These are phyloP conservation scores for Ceratosolen solmsi DNA, from an alignment of 1,140 invertebrate genomes.

Conservation along the genomic window DNA sequence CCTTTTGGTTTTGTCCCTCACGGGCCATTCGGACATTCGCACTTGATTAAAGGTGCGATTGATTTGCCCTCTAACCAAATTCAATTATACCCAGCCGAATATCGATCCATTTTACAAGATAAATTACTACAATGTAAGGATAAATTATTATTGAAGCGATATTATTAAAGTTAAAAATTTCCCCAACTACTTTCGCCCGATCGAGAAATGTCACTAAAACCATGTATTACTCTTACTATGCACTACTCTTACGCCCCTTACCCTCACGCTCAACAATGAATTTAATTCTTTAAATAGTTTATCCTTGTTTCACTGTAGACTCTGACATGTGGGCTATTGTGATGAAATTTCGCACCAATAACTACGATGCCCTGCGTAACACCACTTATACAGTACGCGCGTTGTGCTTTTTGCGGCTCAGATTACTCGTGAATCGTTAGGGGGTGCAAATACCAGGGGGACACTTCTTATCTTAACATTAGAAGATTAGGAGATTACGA, in stretches of 20 bases:
- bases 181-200: background rate
- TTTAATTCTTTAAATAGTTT: conserved; percentile 21
- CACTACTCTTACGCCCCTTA: background rate
- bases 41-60: too few species aligned
- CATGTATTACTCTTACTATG: too few species aligned
- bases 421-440: conserved; percentile 72
- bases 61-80: background rate
- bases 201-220: background rate
- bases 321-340: conserved; percentile 36
- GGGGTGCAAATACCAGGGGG: conserved; percentile 53
- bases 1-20: too few species aligned
- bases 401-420: conserved; percentile 72
- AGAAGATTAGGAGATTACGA: conserved; percentile 64
- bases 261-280: background rate
- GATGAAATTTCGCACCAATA: conserved; percentile 21
- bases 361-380: conserved; percentile 55
- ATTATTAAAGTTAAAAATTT: background rate
- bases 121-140: background rate
- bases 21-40: too few species aligned
- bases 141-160: background rate
- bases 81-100: background rate
- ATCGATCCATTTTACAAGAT: background rate
- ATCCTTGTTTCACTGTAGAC: conserved; percentile 7
- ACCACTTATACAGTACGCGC: conserved; percentile 55
- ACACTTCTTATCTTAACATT: conserved; percentile 68